Conservation (phyloP, 2,113 vertebrate genomes). For the Crotalus helleri region DNA sequence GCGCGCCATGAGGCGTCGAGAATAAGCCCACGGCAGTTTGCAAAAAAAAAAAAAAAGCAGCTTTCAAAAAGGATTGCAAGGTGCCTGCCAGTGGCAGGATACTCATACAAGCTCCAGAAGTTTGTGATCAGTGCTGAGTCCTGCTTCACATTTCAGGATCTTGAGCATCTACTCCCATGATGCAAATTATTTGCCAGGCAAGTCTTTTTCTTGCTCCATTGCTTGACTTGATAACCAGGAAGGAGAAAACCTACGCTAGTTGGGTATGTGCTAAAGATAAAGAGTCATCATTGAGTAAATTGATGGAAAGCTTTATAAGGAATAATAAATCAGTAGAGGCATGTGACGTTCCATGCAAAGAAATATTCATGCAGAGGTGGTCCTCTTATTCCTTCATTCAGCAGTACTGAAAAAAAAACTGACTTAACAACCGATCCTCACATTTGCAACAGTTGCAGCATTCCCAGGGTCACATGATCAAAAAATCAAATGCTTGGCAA, state of each 20-base stretch:
- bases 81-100: slow-evolving; percentile 55
- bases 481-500: not conserved
- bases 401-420: not conserved
- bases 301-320: slow-evolving; percentile 75
- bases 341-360: slow-evolving; percentile 72
- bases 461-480: not conserved
- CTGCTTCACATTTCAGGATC: slow-evolving; percentile 41
- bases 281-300: slow-evolving; percentile 73
- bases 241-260: slow-evolving; percentile 52
- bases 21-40: slow-evolving; percentile 65
- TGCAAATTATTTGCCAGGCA: no score
- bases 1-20: slow-evolving; percentile 67
- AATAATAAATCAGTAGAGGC: slow-evolving; percentile 74
- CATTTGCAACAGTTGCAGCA: not conserved
- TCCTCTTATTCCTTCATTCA: not conserved
- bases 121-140: slow-evolving; percentile 46
- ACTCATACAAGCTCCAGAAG: slow-evolving; percentile 52
- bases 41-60: slow-evolving; percentile 36
- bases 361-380: slow-evolving; percentile 63
- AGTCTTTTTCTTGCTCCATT: not conserved
- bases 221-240: not conserved
- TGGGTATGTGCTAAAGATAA: slow-evolving; percentile 83
- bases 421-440: not conserved
- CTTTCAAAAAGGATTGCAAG: slow-evolving; percentile 49
- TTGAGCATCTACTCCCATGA: not conserved